Evolutionary conservation across 2,797 vertebrate species (phyloP), one percentile per base, ranked within the genome.

Genomic region (Esox masquinongy): DNA sequence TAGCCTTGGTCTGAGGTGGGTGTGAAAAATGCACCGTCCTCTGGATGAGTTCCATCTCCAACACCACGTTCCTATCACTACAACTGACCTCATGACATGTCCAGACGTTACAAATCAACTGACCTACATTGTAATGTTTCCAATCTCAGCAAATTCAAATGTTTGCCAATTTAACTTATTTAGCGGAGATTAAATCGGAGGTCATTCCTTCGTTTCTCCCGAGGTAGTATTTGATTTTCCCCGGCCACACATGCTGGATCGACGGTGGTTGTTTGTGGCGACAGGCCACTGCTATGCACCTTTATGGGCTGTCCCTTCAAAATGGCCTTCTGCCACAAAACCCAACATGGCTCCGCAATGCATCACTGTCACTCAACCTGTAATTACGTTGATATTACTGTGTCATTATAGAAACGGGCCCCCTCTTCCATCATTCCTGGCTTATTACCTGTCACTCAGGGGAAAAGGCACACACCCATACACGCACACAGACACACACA

Each of bases 341-440:
- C 31, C 31, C 64, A 19, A 15, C 64, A 67, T 34, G 31, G 16
- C 31, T 17, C 9, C 26, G 26, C 31, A 17, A 67, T 67, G 64
- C 64, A 67, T 67, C 64, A 36, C 64, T 67, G 64, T 67, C 64
- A 67, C 15, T 67, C 64, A 67, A 29, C 2, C 49, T 71, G 34
- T 68, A 68, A 68, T 68, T 68, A 43, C 67, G n/a, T 36, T 68
- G 67, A 39, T 68, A 71, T 71, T 71, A 71, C 70, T 71, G 22
- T 68, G 67, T 17, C 17, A 71, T 71, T 71, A 71, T 50, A 51
- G 70, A 31, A 71, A 56, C 29, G 5, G 49, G 26, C 24, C 49
- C 6, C 22, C 69, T 70, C 69, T 24, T 49, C 43, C 49, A 70
- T 70, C 68, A 69, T n/a, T 43, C 22, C 69, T 70, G 69, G 39